Percentiles rank a stretch among this genome's conserved stretches.
phyloP scores from a whole-genome alignment of 2,797 vertebrate species.

The Labeo calbasu region DNA sequence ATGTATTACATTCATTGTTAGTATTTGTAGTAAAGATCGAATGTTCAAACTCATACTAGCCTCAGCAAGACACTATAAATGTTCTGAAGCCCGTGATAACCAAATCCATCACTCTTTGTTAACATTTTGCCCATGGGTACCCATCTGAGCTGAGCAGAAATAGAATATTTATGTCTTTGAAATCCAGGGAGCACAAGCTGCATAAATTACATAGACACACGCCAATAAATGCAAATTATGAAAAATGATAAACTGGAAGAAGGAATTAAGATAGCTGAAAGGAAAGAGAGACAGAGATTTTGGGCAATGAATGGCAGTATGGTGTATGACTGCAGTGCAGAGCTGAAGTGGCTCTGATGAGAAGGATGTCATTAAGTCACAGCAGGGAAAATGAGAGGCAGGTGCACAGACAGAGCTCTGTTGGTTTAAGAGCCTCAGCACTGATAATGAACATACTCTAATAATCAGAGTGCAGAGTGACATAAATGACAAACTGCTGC shows the following conservation, averaged over 20 bases:
- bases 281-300: background rate
- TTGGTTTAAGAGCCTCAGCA: conserved; percentile 40
- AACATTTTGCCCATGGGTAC: conserved; percentile 5
- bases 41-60: background rate
- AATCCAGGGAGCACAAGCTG: conserved; percentile 12
- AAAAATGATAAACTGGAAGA: conserved; percentile 6
- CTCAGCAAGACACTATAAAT: background rate
- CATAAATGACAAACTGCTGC: conserved; percentile 42
- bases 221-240: conserved; percentile 9
- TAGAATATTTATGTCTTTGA: background rate
- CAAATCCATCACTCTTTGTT: background rate
- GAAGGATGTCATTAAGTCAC: conserved; percentile 64
- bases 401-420: conserved; percentile 65
- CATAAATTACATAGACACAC: conserved; percentile 22
- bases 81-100: background rate
- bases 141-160: background rate
- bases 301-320: background rate
- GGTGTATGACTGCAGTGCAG: conserved; percentile 60
- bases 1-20: background rate
- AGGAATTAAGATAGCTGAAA: background rate
- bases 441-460: conserved; percentile 53
- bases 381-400: conserved; percentile 73
- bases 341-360: conserved; percentile 63
- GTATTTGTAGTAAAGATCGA: background rate
- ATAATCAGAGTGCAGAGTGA: conserved; percentile 41